These are phyloP conservation scores for Metallyticus violacea DNA, from an alignment of 2,888 invertebrate species.

Conservation along the genomic window DNA sequence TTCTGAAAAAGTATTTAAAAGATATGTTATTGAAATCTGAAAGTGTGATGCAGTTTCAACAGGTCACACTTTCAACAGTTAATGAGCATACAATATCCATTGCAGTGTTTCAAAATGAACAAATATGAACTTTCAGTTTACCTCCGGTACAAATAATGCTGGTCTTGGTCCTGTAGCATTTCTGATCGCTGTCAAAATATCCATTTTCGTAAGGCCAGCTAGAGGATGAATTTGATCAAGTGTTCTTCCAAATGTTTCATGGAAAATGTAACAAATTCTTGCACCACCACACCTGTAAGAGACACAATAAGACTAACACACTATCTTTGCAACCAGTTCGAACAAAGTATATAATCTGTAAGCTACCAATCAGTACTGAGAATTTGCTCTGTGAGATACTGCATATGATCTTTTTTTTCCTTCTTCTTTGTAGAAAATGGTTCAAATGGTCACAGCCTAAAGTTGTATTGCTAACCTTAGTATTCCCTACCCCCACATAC, in stretches of 20 bases:
- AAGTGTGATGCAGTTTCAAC: too few relatives aligned
- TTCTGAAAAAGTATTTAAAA: too few relatives aligned
- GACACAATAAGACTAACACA: not conserved
- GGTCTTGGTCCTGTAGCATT: constrained; percentile 96
- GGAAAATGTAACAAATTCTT: constrained; percentile 98
- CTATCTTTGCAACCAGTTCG: not conserved
- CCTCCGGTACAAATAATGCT: constrained; percentile 85
- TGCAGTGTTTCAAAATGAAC: too few relatives aligned
- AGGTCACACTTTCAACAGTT: too few relatives aligned
- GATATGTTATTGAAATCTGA: too few relatives aligned
- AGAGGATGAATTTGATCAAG: constrained; percentile 94
- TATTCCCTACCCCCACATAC: too few relatives aligned
- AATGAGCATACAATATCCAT: too few relatives aligned
- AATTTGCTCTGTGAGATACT: not conserved
- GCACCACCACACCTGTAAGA: constrained; percentile 72
- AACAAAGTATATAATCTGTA: too few relatives aligned
- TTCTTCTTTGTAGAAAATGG: too few relatives aligned
- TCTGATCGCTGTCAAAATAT: constrained; percentile 96
- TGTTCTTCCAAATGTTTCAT: constrained; percentile 95
- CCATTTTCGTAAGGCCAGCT: constrained; percentile 86
- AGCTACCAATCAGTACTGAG: not conserved
- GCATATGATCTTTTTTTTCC: too few relatives aligned
- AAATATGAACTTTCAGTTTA: constrained; percentile 26
- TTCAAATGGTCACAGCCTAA: too few relatives aligned
- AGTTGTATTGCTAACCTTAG: too few relatives aligned